Base-by-base conservation (phyloP, 2,797 vertebrate genomes). In the Gymnothorax reevesii region DNA sequence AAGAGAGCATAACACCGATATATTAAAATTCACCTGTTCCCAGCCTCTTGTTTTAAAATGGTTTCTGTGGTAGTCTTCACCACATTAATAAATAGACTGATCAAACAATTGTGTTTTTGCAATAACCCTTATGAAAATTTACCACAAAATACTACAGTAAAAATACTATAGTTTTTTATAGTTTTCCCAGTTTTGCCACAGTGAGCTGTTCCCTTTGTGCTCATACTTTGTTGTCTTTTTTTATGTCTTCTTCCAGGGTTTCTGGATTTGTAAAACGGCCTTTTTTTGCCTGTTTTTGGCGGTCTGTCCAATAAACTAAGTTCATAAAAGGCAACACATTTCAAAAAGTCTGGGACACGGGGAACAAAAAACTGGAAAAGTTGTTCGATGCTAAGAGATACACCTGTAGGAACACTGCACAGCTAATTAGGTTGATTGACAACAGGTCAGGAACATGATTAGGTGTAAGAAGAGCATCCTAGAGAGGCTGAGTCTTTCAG, bases 171-270 rank as follows among this genome's bases (percentile, higher is more conserved):
- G 33, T 42, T 42, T 42, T 42, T 2, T 42, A 42, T 42, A 42
- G 33, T 49, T 22, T 2, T 77, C 73, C 33, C 71, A 42, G 33
- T 25, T n/a, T 8, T 49, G 73, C 73, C 73, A 77, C 0, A 7
- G 42, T 75, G 71, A 42, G 71, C 71, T 75, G 33, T 75, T 75
- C 71, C 73, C 33, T 77, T 77, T 42, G 71, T 75, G 27, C 27
- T 75, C 27, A 75, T 75, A 27, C 27, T 5, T 75, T 77, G 73
- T 49, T 52, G 73, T 42, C 73, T 49, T 77, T 77, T 49, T 52
- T 12, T 42, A 15, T 77, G 5, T 77, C 73, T 20, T 77, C 4
- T 77, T 77, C 73, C 73, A 20, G 7, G 42, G 33, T 42, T 25
- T 12, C 73, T 77, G 42, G 73, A 77, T 15, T 77, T 9, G 25